Evolutionary conservation across 92 coral and sea anemone species (phyloP).

Genomic region (Palythoa grandiflora): DNA sequence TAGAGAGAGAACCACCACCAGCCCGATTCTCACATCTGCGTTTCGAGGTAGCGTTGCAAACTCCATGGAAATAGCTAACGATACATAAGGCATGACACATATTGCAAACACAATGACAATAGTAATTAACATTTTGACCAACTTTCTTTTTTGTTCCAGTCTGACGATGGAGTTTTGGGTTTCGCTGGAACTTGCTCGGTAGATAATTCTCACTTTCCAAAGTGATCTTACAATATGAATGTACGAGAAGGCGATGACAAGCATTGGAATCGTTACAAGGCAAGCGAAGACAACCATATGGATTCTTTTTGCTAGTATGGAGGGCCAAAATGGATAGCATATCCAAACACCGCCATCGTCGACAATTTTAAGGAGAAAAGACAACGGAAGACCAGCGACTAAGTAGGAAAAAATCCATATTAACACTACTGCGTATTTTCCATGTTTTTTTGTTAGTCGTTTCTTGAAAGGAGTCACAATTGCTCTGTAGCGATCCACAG

Average conservation of each 20-base stretch:
- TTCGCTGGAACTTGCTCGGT: slow-evolving; percentile 66
- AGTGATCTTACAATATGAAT: slow-evolving; percentile 61
- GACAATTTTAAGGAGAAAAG: slow-evolving; percentile 56
- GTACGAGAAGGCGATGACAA: slow-evolving; percentile 61
- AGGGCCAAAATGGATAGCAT: slow-evolving; percentile 56
- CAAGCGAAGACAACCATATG: slow-evolving; percentile 45
- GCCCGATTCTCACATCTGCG: slow-evolving; percentile 55
- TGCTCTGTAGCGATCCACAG: slow-evolving; percentile 91
- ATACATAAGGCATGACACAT: slow-evolving; percentile 85
- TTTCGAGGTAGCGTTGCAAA: slow-evolving; percentile 66
- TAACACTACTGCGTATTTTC: slow-evolving; percentile 80
- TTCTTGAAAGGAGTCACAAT: slow-evolving; percentile 93
- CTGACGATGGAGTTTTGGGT: slow-evolving; percentile 73
- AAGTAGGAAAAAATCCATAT: slow-evolving; percentile 82
- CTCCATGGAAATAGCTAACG: slow-evolving; percentile 73
- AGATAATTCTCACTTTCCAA: slow-evolving; percentile 43
- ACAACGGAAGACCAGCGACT: slow-evolving; percentile 68
- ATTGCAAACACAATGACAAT: slow-evolving; percentile 90
- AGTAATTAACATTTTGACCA: slow-evolving; percentile 92
- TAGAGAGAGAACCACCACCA: slow-evolving; percentile 82
- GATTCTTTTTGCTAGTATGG: slow-evolving; percentile 21
- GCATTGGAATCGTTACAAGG: slow-evolving; percentile 42
- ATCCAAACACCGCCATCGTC: slow-evolving; percentile 47
- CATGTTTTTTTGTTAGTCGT: slow-evolving; percentile 86
- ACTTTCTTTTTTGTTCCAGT: slow-evolving; percentile 91